Base-by-base conservation (phyloP, 2,888 invertebrate genomes). In the Coleophora flavipennella region DNA sequence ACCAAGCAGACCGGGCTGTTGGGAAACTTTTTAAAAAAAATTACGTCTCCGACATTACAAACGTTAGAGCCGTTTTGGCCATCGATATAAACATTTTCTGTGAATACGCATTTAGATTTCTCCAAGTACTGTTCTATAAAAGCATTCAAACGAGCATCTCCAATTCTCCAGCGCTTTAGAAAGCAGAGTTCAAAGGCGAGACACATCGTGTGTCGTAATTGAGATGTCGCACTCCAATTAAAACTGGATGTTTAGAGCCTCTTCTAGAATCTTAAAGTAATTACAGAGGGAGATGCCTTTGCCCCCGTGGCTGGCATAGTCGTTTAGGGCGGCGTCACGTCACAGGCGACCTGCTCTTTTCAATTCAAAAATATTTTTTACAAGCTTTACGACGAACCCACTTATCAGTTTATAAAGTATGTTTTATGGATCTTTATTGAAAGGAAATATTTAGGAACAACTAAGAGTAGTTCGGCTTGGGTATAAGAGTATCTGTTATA, bases 221-320 rank as follows among this genome's bases (percentile, higher is more conserved):
- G 71, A 76, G 68, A 59, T 53, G 60, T 51, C 53, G 59, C 72
- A 60, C 77, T 80, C 77, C 78, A 83, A 83, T 83, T 83, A 80
- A 81, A 73, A 70, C 57, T 51, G 64, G 71, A 72, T 67, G 69
- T 74, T 75, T 70, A 67, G 66, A 62, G 38, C 31, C 50, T 50
- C 55, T 55, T 51, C 49, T 50, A 55, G 55, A 58, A 60, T 66
- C 69, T 72, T 70, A 61, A 59, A 70, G 67, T 70, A 71, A 75
- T 68, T 68, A 69, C 58, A 55, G 62, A 49, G 62, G 54, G 53
- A n/a, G n/a, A 53, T 57, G 57, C 59, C 67, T 67, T 72, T 64
- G 49, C 49, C 41, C 39, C 43, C 50, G 48, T 49, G 43, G 44
- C 35, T 29, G 45, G 50, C 47, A 44, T 48, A 48, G 53, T 47